Percentiles rank a stretch among this genome's conserved stretches.
phyloP scores from a whole-genome alignment of 2,888 invertebrate species.

The Teleogryllus oceanicus region DNA sequence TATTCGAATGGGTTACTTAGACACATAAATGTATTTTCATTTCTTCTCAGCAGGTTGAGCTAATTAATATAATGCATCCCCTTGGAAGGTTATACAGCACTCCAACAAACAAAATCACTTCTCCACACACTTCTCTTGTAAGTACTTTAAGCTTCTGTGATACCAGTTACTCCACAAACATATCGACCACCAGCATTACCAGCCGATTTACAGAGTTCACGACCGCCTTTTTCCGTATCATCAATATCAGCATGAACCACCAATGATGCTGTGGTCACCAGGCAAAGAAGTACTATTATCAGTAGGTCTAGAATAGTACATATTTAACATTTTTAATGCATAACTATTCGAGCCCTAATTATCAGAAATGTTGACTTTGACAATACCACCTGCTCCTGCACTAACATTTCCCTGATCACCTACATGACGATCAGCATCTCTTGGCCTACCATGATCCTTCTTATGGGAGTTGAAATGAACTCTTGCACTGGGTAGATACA shows the following conservation, averaged over 20 bases:
- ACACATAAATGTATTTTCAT: no score
- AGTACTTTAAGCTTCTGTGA: slow-evolving; percentile 51
- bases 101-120: not conserved
- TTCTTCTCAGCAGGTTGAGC: no score
- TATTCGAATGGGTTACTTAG: no score
- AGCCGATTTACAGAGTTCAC: slow-evolving; percentile 87
- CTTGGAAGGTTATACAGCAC: not conserved
- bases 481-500: slow-evolving; percentile 68
- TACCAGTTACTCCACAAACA: slow-evolving; percentile 85
- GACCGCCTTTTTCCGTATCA: slow-evolving; percentile 89
- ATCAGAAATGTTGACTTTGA: slow-evolving; percentile 63
- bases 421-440: slow-evolving; percentile 69
- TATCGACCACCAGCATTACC: slow-evolving; percentile 91
- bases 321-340: no score
- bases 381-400: slow-evolving; percentile 60
- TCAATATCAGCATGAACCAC: slow-evolving; percentile 92
- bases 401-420: slow-evolving; percentile 88
- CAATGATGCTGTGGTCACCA: slow-evolving; percentile 74
- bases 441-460: slow-evolving; percentile 80
- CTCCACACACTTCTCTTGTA: not conserved
- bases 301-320: no score
- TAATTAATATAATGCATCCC: no score
- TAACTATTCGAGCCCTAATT: no score
- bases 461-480: slow-evolving; percentile 85
- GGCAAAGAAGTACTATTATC: slow-evolving; percentile 58